Percentiles rank a stretch among this genome's conserved stretches.
phyloP scores from a whole-genome alignment of 2,888 invertebrate genomes.

The Apamea epomidion region DNA sequence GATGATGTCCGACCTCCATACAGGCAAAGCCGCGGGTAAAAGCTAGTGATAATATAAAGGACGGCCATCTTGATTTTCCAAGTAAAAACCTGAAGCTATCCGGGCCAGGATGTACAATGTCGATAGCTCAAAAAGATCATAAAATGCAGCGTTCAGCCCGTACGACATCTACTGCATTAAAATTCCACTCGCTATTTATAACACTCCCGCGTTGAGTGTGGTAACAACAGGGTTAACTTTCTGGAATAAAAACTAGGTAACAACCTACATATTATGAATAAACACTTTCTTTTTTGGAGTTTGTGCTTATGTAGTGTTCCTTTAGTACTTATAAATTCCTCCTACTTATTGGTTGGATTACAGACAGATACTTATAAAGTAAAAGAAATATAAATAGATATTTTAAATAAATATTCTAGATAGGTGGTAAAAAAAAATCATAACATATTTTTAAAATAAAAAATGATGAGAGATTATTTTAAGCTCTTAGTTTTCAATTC shows the following conservation, averaged over 20 bases:
- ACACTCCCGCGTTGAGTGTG: not conserved
- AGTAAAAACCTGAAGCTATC: not conserved
- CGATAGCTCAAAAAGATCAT: not conserved
- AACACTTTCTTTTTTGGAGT: too few species aligned
- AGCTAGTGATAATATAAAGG: not conserved
- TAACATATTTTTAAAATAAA: not conserved
- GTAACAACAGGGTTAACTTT: not conserved
- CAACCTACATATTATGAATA: not conserved
- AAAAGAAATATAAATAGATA: not conserved
- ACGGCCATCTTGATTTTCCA: not conserved
- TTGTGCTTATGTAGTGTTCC: not conserved
- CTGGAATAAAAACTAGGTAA: not conserved
- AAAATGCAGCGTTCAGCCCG: conserved; percentile 10
- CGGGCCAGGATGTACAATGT: not conserved
- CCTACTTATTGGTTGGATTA: not conserved
- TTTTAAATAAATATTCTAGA: not conserved
- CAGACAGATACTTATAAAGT: not conserved
- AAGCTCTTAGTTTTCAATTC: not conserved
- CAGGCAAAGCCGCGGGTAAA: not conserved
- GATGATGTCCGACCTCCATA: not conserved
- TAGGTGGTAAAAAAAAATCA: not conserved
- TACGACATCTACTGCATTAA: conserved; percentile 3
- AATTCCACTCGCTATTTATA: conserved; percentile 10
- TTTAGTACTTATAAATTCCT: not conserved
- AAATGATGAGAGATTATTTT: not conserved